phyloP scores from a whole-genome alignment of 2,797 vertebrate genomes.

The Takifugu ocellatus region DNA sequence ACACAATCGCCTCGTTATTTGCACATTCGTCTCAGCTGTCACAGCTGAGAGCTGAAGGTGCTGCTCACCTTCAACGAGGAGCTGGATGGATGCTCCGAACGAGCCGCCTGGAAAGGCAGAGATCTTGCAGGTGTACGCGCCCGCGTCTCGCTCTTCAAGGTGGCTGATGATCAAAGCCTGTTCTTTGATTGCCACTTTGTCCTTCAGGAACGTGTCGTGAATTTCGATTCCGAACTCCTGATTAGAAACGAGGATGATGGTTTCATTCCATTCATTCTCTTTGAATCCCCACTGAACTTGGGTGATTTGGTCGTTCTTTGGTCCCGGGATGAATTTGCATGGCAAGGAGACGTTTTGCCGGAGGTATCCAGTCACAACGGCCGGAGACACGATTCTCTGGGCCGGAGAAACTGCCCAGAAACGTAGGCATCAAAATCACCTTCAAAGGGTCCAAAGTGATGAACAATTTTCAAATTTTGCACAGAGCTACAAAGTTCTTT shows the following conservation, averaged over 20 bases:
- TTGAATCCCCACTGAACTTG: constrained; percentile 34
- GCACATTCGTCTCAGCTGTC: background rate
- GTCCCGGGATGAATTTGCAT: constrained; percentile 10
- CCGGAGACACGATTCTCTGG: background rate
- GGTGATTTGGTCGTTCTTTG: fast-evolving
- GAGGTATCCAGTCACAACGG: constrained; percentile 39
- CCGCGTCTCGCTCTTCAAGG: constrained; percentile 34
- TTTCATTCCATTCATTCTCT: fast-evolving
- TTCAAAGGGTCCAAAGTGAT: no score
- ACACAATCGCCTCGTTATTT: background rate
- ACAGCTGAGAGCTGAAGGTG: background rate
- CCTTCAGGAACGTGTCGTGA: background rate
- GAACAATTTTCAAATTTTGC: no score
- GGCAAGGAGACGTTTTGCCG: constrained; percentile 33
- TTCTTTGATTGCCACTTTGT: constrained; percentile 1
- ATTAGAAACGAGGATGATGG: background rate
- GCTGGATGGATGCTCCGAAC: constrained; percentile 11
- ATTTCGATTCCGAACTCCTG: fast-evolving
- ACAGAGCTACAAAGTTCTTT: no score
- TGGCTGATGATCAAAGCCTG: constrained; percentile 40
- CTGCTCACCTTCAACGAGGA: constrained; percentile 45
- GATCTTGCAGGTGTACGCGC: constrained; percentile 28
- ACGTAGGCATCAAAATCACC: background rate
- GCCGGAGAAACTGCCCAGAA: constrained; percentile 20
- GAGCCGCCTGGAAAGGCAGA: constrained; percentile 22